Percentiles rank a stretch among this genome's conserved stretches.
Evolutionary conservation across 2,797 vertebrate species (phyloP).

Genomic region (Scolopax rusticola): DNA sequence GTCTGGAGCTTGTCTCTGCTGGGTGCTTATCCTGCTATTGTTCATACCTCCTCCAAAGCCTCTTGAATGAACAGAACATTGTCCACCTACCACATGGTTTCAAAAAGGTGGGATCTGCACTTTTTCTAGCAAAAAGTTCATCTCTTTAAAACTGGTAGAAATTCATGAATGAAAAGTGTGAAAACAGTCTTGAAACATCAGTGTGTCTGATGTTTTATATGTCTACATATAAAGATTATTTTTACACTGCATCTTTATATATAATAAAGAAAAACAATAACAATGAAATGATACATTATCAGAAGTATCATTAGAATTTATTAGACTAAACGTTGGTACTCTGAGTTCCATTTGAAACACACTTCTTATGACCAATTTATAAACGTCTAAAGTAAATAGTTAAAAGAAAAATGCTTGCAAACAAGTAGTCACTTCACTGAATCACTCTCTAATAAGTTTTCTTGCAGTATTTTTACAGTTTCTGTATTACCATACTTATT

Average conservation of each 20-base stretch:
- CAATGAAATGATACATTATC: background rate
- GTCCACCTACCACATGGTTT: background rate
- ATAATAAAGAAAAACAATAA: background rate
- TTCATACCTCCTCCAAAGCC: background rate
- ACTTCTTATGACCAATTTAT: background rate
- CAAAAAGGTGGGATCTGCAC: background rate
- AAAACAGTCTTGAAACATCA: background rate
- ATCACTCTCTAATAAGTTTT: background rate
- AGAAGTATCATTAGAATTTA: background rate
- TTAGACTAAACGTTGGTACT: background rate
- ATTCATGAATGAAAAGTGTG: background rate
- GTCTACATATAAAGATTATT: background rate
- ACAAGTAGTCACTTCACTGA: background rate
- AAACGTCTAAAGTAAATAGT: background rate
- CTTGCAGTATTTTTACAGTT: background rate
- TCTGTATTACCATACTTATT: background rate
- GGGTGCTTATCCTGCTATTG: background rate
- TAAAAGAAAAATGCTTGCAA: background rate
- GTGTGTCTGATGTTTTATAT: accelerated
- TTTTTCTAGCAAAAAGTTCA: background rate
- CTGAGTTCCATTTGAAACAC: background rate
- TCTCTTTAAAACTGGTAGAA: background rate
- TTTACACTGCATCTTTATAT: background rate
- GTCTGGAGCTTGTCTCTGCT: background rate
- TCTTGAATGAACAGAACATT: background rate